A percentile compares a stretch with the other conserved stretches of the same genome.
These are phyloP conservation scores for Phorcus lineatus DNA, from an alignment of 2,888 invertebrate species.

Conservation along the genomic window DNA sequence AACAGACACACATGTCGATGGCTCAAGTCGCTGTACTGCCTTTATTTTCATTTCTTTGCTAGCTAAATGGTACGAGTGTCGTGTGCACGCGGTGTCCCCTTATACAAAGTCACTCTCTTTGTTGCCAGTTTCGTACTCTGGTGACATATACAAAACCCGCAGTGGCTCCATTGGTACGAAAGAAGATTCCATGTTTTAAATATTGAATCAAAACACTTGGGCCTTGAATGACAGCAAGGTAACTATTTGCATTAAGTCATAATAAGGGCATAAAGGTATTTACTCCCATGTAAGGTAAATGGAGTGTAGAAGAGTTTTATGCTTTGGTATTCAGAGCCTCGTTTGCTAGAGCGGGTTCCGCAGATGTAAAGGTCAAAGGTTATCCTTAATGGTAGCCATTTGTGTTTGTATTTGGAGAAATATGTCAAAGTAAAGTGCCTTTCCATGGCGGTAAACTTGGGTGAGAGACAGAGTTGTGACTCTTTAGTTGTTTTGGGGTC, in stretches of 20 bases:
- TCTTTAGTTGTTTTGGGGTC: too few species aligned
- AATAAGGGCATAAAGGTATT: not conserved
- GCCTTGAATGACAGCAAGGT: not conserved
- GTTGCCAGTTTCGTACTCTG: not conserved
- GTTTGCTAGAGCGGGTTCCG: not conserved
- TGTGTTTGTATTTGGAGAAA: not conserved
- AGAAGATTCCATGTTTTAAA: not conserved
- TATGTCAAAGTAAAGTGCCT: too few species aligned
- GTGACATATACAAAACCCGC: not conserved
- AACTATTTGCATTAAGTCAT: not conserved
- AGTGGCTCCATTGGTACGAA: not conserved
- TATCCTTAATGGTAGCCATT: not conserved
- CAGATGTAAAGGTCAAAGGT: conserved; percentile 2
- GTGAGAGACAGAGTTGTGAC: too few species aligned
- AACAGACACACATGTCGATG: too few species aligned
- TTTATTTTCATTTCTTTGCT: not conserved
- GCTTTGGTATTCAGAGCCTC: not conserved
- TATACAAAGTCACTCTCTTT: not conserved
- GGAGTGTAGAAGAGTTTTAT: not conserved
- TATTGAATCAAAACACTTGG: not conserved
- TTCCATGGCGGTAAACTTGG: too few species aligned
- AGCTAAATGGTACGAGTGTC: not conserved
- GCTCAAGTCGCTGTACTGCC: too few species aligned
- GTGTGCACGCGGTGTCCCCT: not conserved
- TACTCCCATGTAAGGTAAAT: not conserved